Evolutionary conservation across 2,888 invertebrate genomes (phyloP).

Genomic region (Augiades crinisus): DNA sequence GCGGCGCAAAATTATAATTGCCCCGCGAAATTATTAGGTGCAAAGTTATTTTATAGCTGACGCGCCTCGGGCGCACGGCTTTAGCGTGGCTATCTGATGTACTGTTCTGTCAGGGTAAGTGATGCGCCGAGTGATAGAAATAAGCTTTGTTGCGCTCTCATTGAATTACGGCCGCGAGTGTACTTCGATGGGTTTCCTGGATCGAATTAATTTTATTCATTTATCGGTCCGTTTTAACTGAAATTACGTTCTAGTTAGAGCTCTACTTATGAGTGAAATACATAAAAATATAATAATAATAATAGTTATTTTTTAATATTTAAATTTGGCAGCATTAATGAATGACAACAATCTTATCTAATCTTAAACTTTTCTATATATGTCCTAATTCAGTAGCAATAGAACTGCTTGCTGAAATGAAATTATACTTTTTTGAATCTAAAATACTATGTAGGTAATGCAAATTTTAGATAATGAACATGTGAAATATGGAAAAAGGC

Average conservation of each 20-base stretch:
- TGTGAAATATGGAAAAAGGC: too few species aligned
- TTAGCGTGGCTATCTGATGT: conserved; percentile 55
- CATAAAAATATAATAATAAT: too few species aligned
- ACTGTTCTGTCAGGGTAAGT: conserved; percentile 54
- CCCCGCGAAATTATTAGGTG: conserved; percentile 72
- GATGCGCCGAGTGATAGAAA: conserved; percentile 62
- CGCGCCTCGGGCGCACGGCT: conserved; percentile 39
- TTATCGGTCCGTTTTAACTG: conserved; percentile 2
- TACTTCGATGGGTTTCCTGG: conserved; percentile 33
- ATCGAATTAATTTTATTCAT: conserved; percentile 19
- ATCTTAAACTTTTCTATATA: too few species aligned
- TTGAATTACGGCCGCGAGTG: conserved; percentile 49
- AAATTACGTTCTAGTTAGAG: not conserved
- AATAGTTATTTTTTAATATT: too few species aligned
- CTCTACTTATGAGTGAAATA: too few species aligned
- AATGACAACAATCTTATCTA: too few species aligned
- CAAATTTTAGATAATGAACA: not conserved
- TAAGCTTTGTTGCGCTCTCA: conserved; percentile 35
- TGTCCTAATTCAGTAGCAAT: too few species aligned
- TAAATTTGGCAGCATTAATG: too few species aligned
- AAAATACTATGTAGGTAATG: not conserved
- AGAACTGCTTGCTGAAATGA: too few species aligned
- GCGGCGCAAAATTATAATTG: conserved; percentile 36
- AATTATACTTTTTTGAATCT: too few species aligned
- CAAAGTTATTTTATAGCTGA: conserved; percentile 58